Evolutionary conservation across 92 coral and sea anemone species (phyloP).

Genomic region (Porites lobata): DNA sequence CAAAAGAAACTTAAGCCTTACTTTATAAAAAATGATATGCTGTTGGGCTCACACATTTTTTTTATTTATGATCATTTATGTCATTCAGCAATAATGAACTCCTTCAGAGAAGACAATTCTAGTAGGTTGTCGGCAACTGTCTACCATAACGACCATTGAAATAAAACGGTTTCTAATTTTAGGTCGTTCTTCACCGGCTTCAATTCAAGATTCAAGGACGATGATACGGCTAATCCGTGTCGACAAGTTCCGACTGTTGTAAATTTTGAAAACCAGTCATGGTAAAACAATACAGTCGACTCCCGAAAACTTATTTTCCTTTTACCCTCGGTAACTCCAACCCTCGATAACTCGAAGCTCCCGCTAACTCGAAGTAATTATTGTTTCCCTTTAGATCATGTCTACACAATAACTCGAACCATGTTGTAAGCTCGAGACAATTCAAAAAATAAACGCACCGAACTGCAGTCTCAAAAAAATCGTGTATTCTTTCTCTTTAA

Average conservation of each 20-base stretch:
- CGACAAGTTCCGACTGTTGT: conserved; percentile 19
- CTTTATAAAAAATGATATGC: neutral
- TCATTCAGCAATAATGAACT: neutral
- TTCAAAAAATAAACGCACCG: too few relatives aligned
- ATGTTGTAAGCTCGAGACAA: too few relatives aligned
- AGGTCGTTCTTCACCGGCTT: neutral
- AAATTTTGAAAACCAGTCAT: conserved; percentile 13
- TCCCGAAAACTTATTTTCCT: too few relatives aligned
- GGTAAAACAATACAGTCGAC: neutral
- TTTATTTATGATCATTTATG: neutral
- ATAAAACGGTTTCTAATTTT: neutral
- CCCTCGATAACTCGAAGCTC: too few relatives aligned
- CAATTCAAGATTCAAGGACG: too few relatives aligned
- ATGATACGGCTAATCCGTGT: neutral
- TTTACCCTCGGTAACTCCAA: too few relatives aligned
- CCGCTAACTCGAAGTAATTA: too few relatives aligned
- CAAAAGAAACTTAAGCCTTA: too few relatives aligned
- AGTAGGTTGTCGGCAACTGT: neutral
- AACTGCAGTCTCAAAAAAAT: too few relatives aligned
- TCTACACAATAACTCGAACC: too few relatives aligned
- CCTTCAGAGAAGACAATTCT: neutral
- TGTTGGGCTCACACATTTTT: neutral
- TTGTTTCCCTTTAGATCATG: too few relatives aligned
- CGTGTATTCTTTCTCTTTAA: too few relatives aligned
- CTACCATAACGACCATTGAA: neutral